Percentiles rank a stretch among this genome's conserved stretches.
Evolutionary conservation across 1,140 invertebrate species (phyloP).

Genomic region (Bombus pascuorum): DNA sequence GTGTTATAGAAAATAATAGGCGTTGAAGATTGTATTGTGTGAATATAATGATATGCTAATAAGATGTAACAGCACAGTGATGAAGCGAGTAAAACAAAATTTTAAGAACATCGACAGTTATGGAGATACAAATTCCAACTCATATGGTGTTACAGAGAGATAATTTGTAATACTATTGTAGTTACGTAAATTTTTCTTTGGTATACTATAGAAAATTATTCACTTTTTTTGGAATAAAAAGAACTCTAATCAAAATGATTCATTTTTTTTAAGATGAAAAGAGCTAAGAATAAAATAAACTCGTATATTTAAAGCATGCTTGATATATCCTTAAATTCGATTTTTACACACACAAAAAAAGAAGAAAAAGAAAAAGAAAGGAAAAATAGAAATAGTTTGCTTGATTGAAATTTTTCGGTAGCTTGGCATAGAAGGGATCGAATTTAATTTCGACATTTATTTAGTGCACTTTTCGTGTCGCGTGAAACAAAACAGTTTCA

Average conservation of each 20-base stretch:
- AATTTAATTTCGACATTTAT: neutral
- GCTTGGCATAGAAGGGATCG: too few species aligned
- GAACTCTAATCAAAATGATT: neutral
- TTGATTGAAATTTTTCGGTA: neutral
- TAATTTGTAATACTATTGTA: neutral
- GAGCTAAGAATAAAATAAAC: too few species aligned
- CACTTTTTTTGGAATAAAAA: neutral
- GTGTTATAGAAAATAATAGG: neutral
- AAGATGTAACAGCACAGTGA: too few species aligned
- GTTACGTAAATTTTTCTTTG: neutral
- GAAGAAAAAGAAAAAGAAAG: too few species aligned
- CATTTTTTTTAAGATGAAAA: too few species aligned
- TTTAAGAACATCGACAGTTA: too few species aligned
- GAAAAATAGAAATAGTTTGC: too few species aligned
- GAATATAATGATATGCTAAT: too few species aligned
- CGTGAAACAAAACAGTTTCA: constrained; percentile 5
- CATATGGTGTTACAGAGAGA: neutral
- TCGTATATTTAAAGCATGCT: too few species aligned
- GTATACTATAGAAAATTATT: neutral
- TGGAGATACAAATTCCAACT: neutral
- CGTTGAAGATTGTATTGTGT: neutral
- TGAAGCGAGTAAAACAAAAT: too few species aligned
- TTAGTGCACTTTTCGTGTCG: neutral
- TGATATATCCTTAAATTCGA: too few species aligned
- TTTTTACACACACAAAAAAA: too few species aligned